Conservation (phyloP, 2,888 invertebrate species). For the Muschampia plurimacula region DNA sequence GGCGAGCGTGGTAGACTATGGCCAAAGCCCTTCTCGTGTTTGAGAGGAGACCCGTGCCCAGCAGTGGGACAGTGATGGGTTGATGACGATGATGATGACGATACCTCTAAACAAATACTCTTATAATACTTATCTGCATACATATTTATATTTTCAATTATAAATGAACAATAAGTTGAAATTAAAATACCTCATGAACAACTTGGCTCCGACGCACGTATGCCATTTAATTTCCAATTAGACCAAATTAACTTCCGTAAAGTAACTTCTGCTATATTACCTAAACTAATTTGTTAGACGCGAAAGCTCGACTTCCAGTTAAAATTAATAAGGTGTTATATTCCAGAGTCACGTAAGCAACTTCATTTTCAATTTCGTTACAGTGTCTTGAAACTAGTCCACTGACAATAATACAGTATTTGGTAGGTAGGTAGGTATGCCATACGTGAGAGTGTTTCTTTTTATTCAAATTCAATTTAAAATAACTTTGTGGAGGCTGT, state of each 20-base stretch:
- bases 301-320: not conserved
- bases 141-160: not conserved
- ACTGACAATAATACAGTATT: too few relatives aligned
- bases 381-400: constrained; percentile 7
- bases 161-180: not conserved
- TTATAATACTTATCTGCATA: too few relatives aligned
- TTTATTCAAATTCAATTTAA: too few relatives aligned
- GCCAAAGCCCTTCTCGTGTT: too few relatives aligned
- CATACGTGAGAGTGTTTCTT: too few relatives aligned
- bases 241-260: not conserved
- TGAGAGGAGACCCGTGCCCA: too few relatives aligned
- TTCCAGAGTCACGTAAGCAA: constrained; percentile 41
- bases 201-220: not conserved
- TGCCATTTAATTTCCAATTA: constrained; percentile 5
- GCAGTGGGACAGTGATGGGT: too few relatives aligned
- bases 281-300: not conserved
- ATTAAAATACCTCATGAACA: not conserved
- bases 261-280: not conserved
- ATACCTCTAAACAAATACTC: too few relatives aligned
- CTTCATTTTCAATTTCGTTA: constrained; percentile 44
- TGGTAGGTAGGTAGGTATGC: too few relatives aligned
- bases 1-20: too few relatives aligned
- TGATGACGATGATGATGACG: too few relatives aligned
- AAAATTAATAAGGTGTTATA: constrained; percentile 1
- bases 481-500: too few relatives aligned